Conservation (phyloP, 2,797 vertebrate genomes). For the Enteromius unitaeniatus region DNA sequence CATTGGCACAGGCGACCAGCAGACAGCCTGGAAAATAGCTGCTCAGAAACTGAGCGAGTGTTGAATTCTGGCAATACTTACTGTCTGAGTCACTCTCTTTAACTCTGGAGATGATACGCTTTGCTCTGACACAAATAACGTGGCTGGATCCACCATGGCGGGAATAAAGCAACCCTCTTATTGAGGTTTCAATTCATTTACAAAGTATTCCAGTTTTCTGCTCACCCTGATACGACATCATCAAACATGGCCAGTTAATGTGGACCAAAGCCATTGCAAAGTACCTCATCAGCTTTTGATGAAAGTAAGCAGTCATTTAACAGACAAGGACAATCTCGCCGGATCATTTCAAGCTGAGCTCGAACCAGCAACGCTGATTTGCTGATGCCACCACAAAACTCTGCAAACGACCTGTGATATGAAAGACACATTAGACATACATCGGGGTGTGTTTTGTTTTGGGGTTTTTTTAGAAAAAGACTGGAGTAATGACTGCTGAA, state of each 20-base stretch:
- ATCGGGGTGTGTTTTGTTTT: neutral
- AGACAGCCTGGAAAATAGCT: slow-evolving; percentile 65
- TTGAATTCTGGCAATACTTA: slow-evolving; percentile 49
- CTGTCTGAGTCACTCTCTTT: slow-evolving; percentile 54
- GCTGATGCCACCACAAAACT: neutral
- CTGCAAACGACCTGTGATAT: neutral
- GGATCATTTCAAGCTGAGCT: neutral
- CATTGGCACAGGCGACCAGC: slow-evolving; percentile 52
- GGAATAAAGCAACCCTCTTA: slow-evolving; percentile 47
- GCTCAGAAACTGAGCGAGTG: slow-evolving; percentile 54
- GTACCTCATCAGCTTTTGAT: slow-evolving; percentile 24
- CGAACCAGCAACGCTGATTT: neutral
- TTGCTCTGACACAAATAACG: slow-evolving; percentile 62
- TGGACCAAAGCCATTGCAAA: slow-evolving; percentile 10
- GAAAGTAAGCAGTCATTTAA: slow-evolving; percentile 26
- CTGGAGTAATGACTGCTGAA: neutral
- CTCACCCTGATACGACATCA: slow-evolving; percentile 6
- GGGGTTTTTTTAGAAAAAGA: neutral
- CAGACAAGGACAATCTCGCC: slow-evolving; percentile 3
- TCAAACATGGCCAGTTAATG: slow-evolving; percentile 22
- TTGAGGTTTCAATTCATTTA: slow-evolving; percentile 50
- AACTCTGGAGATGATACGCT: slow-evolving; percentile 50
- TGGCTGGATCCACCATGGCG: slow-evolving; percentile 48
- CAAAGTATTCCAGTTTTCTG: slow-evolving; percentile 19
- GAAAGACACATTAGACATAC: neutral